These are phyloP conservation scores for Melitaea athalia DNA, from an alignment of 2,888 invertebrate species.

Conservation along the genomic window DNA sequence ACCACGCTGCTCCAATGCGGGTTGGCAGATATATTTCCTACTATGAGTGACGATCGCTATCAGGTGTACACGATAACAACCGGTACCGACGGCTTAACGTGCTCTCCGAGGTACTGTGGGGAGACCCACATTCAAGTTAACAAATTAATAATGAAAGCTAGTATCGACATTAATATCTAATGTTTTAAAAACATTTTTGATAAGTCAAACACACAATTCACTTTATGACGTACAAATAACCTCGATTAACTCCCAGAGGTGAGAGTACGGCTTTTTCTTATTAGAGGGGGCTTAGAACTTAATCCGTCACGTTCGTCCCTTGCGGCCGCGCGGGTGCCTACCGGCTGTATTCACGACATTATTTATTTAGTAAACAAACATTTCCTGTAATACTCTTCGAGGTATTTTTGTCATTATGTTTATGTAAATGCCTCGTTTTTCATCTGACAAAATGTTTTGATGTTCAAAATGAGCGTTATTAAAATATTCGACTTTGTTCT, in stretches of 20 bases:
- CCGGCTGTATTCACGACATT: neutral
- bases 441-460: too few relatives aligned
- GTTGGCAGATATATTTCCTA: too few relatives aligned
- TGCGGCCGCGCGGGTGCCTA: neutral
- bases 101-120: too few relatives aligned
- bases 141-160: too few relatives aligned
- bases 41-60: too few relatives aligned
- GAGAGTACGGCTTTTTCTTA: slow-evolving; percentile 12
- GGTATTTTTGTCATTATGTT: slow-evolving; percentile 1
- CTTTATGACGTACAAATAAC: neutral
- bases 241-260: neutral
- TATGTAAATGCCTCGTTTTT: neutral
- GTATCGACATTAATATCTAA: neutral
- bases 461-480: too few relatives aligned
- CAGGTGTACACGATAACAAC: too few relatives aligned
- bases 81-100: too few relatives aligned
- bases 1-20: too few relatives aligned
- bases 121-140: too few relatives aligned
- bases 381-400: neutral
- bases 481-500: too few relatives aligned
- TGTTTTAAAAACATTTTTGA: neutral
- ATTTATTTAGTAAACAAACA: neutral
- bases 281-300: slow-evolving; percentile 3
- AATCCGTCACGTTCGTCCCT: slow-evolving; percentile 12
- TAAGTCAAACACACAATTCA: neutral